phyloP scores from a whole-genome alignment of 2,113 vertebrate genomes.

The Oophaga pumilio region DNA sequence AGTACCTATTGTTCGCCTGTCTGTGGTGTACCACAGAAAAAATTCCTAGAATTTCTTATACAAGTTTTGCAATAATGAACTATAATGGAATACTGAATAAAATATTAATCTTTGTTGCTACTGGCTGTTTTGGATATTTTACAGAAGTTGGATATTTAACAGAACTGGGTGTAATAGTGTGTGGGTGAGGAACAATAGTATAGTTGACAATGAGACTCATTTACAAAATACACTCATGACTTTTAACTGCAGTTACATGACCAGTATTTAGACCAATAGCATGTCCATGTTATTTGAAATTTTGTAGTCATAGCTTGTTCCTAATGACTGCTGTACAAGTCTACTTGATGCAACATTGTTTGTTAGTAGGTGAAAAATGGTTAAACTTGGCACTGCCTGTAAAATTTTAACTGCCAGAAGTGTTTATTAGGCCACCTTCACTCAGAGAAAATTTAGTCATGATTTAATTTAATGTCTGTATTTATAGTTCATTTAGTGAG shows the following conservation, averaged over 20 bases:
- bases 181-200: slow-evolving; percentile 34
- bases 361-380: too few species aligned
- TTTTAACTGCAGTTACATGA: not conserved
- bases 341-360: too few species aligned
- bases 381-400: too few species aligned
- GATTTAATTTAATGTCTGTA: too few species aligned
- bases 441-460: too few species aligned
- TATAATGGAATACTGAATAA: slow-evolving; percentile 32
- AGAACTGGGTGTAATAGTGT: slow-evolving; percentile 42
- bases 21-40: slow-evolving; percentile 63
- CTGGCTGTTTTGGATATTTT: slow-evolving; percentile 34
- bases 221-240: not conserved
- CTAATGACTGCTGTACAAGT: too few species aligned
- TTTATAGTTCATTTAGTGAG: too few species aligned
- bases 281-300: not conserved
- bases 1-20: slow-evolving; percentile 63
- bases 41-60: slow-evolving; percentile 62
- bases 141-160: not conserved
- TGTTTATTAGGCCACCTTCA: too few species aligned
- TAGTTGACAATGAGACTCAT: not conserved
- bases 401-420: too few species aligned
- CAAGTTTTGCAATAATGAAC: slow-evolving; percentile 58
- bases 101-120: slow-evolving; percentile 38
- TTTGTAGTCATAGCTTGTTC: not conserved
- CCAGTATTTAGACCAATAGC: not conserved